These are phyloP conservation scores for Hydrozoanthus tunicans DNA, from an alignment of 64 coral and sea anemone genomes.

Conservation along the genomic window DNA sequence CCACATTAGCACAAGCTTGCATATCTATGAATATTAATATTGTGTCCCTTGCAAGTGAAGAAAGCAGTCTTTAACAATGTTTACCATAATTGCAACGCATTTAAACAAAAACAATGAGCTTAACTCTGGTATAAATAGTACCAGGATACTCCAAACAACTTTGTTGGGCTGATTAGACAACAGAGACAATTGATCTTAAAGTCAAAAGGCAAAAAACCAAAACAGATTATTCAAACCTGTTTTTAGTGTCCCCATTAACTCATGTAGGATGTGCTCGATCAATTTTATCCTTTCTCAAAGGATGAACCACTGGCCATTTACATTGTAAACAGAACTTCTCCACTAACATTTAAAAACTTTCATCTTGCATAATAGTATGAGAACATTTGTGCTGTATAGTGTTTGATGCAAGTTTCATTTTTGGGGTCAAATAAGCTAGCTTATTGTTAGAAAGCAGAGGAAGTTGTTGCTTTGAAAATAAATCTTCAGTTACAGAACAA, in stretches of 20 bases:
- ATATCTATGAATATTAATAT: not conserved
- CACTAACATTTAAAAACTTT: not conserved
- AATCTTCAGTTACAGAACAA: not conserved
- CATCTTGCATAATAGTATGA: not conserved
- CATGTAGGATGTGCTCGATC: not conserved
- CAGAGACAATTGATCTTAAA: constrained; percentile 35
- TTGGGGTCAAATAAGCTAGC: not conserved
- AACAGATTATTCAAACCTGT: constrained; percentile 56
- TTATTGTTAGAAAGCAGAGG: not conserved
- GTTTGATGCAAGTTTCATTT: not conserved
- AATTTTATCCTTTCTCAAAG: not conserved
- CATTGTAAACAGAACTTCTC: constrained; percentile 22
- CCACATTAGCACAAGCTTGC: not conserved
- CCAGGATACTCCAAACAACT: not conserved
- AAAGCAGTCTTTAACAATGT: no score
- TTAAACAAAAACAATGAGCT: not conserved
- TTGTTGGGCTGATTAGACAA: not conserved
- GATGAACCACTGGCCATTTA: not conserved
- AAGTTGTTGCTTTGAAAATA: constrained; percentile 20
- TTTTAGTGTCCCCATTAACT: constrained; percentile 46
- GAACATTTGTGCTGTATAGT: not conserved
- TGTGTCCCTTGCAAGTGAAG: not conserved
- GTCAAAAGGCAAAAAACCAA: constrained; percentile 16
- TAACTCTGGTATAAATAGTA: constrained; percentile 5
- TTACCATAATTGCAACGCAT: not conserved